Evolutionary conservation across 1,140 invertebrate species (phyloP).

Genomic region (Neodiprion fabricii): DNA sequence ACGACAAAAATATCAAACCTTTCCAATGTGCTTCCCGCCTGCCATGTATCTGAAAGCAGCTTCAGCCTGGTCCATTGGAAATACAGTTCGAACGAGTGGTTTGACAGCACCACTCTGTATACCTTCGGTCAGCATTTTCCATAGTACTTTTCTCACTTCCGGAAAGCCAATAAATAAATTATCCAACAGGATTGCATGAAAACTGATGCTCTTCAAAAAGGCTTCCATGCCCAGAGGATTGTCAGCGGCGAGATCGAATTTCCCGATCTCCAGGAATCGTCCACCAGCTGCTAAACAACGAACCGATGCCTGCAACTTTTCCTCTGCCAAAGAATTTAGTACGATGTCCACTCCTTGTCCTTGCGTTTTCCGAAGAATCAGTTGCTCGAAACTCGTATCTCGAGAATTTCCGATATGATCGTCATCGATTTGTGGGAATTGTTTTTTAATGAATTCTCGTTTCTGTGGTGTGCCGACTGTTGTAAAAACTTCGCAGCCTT

Average conservation of each 20-base stretch:
- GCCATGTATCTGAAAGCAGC: slow-evolving; percentile 70
- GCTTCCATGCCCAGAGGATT: slow-evolving; percentile 73
- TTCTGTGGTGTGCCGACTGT: slow-evolving; percentile 79
- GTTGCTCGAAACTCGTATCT: slow-evolving; percentile 73
- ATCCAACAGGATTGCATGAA: slow-evolving; percentile 77
- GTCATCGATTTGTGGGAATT: slow-evolving; percentile 72
- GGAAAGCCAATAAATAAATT: slow-evolving; percentile 62
- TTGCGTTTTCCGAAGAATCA: slow-evolving; percentile 67
- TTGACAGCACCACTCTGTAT: slow-evolving; percentile 62
- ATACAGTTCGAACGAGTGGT: slow-evolving; percentile 58
- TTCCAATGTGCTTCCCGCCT: slow-evolving; percentile 78
- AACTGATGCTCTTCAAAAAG: slow-evolving; percentile 83
- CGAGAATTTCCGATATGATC: slow-evolving; percentile 77
- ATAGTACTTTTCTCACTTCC: slow-evolving; percentile 40
- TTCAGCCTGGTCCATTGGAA: slow-evolving; percentile 57
- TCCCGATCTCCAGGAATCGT: slow-evolving; percentile 80
- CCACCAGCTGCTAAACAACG: slow-evolving; percentile 76
- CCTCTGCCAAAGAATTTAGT: slow-evolving; percentile 80
- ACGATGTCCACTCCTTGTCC: slow-evolving; percentile 78
- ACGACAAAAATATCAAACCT: slow-evolving; percentile 48
- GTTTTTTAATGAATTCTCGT: slow-evolving; percentile 68
- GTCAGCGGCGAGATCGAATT: slow-evolving; percentile 74
- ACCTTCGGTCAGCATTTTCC: slow-evolving; percentile 58
- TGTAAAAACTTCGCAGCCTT: slow-evolving; percentile 73
- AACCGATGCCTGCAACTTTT: slow-evolving; percentile 79